These are phyloP conservation scores for Himalopsyche anomala DNA, from an alignment of 2,888 invertebrate species.

Conservation along the genomic window DNA sequence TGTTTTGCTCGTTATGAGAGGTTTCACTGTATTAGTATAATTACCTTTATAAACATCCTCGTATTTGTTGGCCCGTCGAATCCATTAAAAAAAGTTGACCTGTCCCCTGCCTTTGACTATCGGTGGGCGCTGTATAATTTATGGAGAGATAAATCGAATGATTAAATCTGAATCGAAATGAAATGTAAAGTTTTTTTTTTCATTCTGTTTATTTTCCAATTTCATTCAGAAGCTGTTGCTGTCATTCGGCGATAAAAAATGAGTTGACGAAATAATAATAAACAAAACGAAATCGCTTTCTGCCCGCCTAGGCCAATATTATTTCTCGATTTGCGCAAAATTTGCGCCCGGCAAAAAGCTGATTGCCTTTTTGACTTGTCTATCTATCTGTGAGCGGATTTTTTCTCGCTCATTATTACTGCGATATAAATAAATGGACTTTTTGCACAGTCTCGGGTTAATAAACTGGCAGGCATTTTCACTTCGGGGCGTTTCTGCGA, in stretches of 20 bases:
- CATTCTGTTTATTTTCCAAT: not conserved
- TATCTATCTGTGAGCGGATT: not conserved
- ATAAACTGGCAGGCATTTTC: not conserved
- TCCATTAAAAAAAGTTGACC: no score
- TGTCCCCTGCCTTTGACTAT: no score
- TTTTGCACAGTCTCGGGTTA: slow-evolving; percentile 3
- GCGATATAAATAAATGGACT: slow-evolving; percentile 18
- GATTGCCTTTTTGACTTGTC: not conserved
- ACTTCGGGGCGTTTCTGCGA: not conserved
- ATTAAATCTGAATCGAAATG: no score
- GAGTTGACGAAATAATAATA: not conserved
- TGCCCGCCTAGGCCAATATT: no score
- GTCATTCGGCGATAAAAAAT: not conserved
- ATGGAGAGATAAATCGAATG: no score
- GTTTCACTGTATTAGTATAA: no score
- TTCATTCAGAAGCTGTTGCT: not conserved
- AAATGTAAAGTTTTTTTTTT: no score
- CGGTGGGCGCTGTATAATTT: no score
- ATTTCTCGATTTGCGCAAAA: slow-evolving; percentile 27
- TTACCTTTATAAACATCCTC: no score
- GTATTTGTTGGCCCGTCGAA: no score
- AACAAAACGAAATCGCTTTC: not conserved
- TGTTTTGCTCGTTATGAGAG: no score
- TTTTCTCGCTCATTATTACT: not conserved
- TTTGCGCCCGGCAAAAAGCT: not conserved